Evolutionary conservation across 1,140 invertebrate genomes (phyloP), one percentile per base, ranked within the genome.

Genomic region (Drosophila setifemur): DNA sequence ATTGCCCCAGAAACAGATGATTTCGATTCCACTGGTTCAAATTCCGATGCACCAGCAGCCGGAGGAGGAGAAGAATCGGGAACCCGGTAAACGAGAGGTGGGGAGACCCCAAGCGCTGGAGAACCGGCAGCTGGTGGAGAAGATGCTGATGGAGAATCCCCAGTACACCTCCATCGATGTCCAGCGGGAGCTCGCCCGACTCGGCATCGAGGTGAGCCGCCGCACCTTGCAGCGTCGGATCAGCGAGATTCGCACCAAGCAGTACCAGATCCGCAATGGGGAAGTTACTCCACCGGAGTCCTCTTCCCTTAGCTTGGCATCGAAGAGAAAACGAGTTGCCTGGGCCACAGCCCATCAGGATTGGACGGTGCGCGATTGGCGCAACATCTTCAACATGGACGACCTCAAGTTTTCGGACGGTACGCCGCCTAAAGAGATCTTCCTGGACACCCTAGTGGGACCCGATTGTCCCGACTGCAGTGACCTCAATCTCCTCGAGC

Each of bases 381-480:
- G 81, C 23, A 81, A 85, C 29, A 73, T 86, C 2, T 81, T 85
- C 25, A 85, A 86, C 11, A 86, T 85, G 75, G 81, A 85, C 8
- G 81, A 85, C n/a, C 12, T 39, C 1, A 86, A 85, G 33, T 52
- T 35, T 1, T 8, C 6, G 7, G 52, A 53, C 2, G 67, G 37
- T 7, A 14, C 31, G 0, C 29, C 40, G 25, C 37, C 58, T 0
- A 85, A 85, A 4, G 71, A 85, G 19, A 86, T 85, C 6, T 85
- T 39, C 8, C 1, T 72, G 29, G 81, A 85, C 23, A 75, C 81
- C 0, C 16, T 85, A 25, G 39, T 86, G 35, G 81, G 81, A 3
- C 81, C 81, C 0, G 57, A 73, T 9, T 57, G 40, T 2, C 9
- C 35, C 6, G 55, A 61, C 8, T 57, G 74, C 63, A 53, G 40